Base-by-base conservation (phyloP, 2,797 vertebrate genomes). In the Phrynocephalus forsythii region DNA sequence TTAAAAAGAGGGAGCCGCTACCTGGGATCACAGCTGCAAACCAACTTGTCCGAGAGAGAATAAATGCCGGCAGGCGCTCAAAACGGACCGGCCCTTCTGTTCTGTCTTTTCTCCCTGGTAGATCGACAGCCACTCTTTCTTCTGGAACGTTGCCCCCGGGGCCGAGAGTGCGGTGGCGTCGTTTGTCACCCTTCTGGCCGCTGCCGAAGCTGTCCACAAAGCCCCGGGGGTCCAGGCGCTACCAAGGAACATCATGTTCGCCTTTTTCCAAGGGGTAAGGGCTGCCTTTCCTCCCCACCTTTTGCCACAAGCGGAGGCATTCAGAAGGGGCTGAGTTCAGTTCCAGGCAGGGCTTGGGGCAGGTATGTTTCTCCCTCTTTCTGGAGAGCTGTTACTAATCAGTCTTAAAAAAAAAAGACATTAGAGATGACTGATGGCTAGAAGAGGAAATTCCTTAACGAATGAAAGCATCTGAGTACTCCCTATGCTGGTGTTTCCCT, bases 191-290 rank as follows among this genome's bases (percentile, higher is more conserved):
- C 97, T 98, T 94, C 92, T 99, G 92, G 98, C 98, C 1, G 95
- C 94, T 56, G 97, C 97, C 0, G 97, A 97, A 93, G 96, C 97
- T 60, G 86, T 97, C 73, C 95, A 96, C 1, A 97, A 96, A 79
- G 85, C 72, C 0, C 83, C 95, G 0, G 94, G 96, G 3, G 30
- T 85, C 93, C 92, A 13, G 63, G 63, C 84, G 88, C 92, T 97
- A 81, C 95, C 91, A 0, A 95, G 91, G 68, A 98, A 98, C 79
- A 97, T 99, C 86, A 96, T 99, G 96, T 99, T 98, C 90, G 93
- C 97, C 90, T 99, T 99, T 96, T 99, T 99, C 94, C 98, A 99
- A 87, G 99, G 98, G 97, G 99, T 99, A 88, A 94, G 98, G 67
- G 22, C 56, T 69, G 24, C 9, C 6, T 26, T 10, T 1, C 3